Base-by-base conservation (phyloP, 2,113 vertebrate genomes). In the Oriolus oriolus region DNA sequence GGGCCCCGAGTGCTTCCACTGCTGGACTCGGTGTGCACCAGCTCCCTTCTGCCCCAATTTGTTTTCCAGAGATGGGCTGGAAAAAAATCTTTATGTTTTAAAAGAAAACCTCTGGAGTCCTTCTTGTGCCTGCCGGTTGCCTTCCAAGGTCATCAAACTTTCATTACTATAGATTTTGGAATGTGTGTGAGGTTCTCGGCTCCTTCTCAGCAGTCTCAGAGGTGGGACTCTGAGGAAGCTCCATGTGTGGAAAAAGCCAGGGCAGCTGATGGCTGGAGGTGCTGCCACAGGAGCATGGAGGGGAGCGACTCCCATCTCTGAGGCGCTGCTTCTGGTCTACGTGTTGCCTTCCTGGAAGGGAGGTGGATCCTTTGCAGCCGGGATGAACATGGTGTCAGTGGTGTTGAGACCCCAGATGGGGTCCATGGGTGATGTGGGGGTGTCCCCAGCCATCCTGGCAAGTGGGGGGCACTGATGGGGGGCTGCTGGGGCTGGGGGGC, bases 91-190 rank as follows among this genome's bases (percentile, higher is more conserved):
- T 61, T 71, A n/a, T 44, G 54, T 92, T 84, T 92, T 66, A 70
- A 89, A 83, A 80, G 79, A 77, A 95, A 95, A 75, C 37, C 80
- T 83, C 91, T 60, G 41, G 91, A 95, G 95, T 71, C 73, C 41
- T 90, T 66, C 60, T 41, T 14, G 19, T 21, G 80, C 94, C 68
- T 96, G 73, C 80, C 0, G 0, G 14, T 94, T 96, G 80, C 69
- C 60, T 95, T 71, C 89, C 91, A 96, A 96, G 93, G 95, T 96
- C 86, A 95, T 95, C 83, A 96, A 81, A 92, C 56, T 92, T 95
- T 89, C 44, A 95, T 93, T 60, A 87, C 80, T 95, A 35, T 96
- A 81, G 95, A 71, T 92, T 97, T 97, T 95, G 71, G 84, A 91
- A 81, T 56, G 73, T 11, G 0, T 26, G 41, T 11, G 75, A 90